Conservation (phyloP, 2,888 invertebrate genomes). For the Caenorhabditis panamensis region DNA sequence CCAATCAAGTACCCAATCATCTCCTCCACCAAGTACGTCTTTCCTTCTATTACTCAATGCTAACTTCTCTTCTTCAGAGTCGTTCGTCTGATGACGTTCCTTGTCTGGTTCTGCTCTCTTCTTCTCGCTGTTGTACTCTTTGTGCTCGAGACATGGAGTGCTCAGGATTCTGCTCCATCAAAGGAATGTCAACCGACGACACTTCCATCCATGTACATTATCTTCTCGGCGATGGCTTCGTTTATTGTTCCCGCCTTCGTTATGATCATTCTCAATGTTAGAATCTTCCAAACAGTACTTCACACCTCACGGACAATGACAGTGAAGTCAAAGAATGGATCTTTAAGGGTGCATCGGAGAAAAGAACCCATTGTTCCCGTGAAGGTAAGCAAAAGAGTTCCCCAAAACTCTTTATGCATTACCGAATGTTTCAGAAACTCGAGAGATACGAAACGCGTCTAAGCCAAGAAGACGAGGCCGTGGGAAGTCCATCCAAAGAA, state of each 20-base stretch:
- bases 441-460: conserved; percentile 43
- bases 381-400: conserved; percentile 18
- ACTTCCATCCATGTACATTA: conserved; percentile 74
- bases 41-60: neutral
- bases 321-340: conserved; percentile 66
- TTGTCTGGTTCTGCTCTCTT: conserved; percentile 93
- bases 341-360: conserved; percentile 74
- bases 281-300: conserved; percentile 78
- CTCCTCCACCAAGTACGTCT: conserved; percentile 83
- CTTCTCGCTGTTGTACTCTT: conserved; percentile 96
- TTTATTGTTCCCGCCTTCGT: conserved; percentile 79
- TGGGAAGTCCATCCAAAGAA: conserved; percentile 52
- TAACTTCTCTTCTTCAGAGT: conserved; percentile 64
- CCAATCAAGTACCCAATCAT: conserved; percentile 95
- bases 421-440: conserved; percentile 37
- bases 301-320: conserved; percentile 68
- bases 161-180: conserved; percentile 32
- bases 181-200: conserved; percentile 74
- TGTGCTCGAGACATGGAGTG: conserved; percentile 83
- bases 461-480: conserved; percentile 48
- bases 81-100: conserved; percentile 75
- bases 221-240: conserved; percentile 79
- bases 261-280: conserved; percentile 77
- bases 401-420: neutral
- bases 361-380: conserved; percentile 56